Conservation (phyloP, 2,797 vertebrate species). For the Spheniscus humboldti region DNA sequence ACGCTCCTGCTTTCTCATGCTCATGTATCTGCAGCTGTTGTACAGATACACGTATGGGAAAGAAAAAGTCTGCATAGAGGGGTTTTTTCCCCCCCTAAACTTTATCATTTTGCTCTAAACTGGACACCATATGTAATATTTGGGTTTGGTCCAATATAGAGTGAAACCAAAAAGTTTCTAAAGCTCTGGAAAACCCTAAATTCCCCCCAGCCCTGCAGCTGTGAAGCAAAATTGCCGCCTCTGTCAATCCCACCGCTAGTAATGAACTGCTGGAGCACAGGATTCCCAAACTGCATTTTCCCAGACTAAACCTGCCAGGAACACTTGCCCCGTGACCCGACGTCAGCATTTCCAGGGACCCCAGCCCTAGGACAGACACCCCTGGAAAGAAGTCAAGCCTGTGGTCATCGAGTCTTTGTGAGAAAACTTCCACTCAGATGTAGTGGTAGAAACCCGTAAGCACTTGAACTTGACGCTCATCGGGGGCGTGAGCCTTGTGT, state of each 20-base stretch:
- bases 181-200: slow-evolving; percentile 41
- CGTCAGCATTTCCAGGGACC: slow-evolving; percentile 24
- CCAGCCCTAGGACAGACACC: neutral
- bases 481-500: neutral
- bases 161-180: neutral
- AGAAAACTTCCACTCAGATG: slow-evolving; percentile 38
- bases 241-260: slow-evolving; percentile 6
- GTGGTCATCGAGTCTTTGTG: slow-evolving; percentile 39
- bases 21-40: neutral
- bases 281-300: slow-evolving; percentile 46
- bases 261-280: slow-evolving; percentile 54
- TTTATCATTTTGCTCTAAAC: slow-evolving; percentile 29
- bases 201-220: slow-evolving; percentile 48
- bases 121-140: slow-evolving; percentile 28
- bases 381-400: slow-evolving; percentile 52
- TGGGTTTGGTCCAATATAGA: slow-evolving; percentile 46
- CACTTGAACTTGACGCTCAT: neutral
- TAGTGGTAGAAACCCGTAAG: neutral
- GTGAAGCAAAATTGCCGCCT: slow-evolving; percentile 21
- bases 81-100: neutral
- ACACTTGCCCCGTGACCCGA: neutral
- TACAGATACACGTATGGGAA: neutral
- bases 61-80: neutral
- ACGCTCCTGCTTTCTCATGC: neutral
- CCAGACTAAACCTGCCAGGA: slow-evolving; percentile 63